phyloP scores from a whole-genome alignment of 2,113 vertebrate species.

The Pygoscelis antarcticus region DNA sequence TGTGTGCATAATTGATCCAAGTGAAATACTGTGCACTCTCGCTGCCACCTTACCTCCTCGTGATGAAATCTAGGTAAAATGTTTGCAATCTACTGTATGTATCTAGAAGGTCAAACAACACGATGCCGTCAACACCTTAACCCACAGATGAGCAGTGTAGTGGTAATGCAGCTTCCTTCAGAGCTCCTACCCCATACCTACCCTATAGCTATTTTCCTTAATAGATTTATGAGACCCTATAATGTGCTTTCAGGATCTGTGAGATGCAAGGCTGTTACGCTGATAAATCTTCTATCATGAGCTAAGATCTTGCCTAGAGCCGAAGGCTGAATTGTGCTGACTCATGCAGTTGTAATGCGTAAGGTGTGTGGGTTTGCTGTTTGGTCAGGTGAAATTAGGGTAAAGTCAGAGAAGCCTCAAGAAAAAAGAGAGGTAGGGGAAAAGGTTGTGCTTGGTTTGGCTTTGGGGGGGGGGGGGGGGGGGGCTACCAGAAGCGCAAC shows the following conservation, averaged over 20 bases:
- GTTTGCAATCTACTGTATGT: not conserved
- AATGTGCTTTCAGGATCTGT: not conserved
- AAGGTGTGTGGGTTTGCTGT: not conserved
- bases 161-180: not conserved
- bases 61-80: conserved; percentile 26
- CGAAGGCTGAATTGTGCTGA: not conserved
- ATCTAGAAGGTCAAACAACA: not conserved
- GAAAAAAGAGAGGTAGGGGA: not conserved
- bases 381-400: not conserved
- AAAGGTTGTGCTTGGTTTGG: not conserved
- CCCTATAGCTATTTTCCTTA: not conserved
- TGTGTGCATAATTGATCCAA: not conserved
- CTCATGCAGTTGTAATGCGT: not conserved
- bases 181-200: not conserved
- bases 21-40: not conserved
- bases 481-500: not conserved
- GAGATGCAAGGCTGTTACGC: not conserved
- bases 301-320: not conserved
- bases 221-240: not conserved
- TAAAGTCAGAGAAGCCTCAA: not conserved
- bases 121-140: not conserved
- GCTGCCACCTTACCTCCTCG: not conserved
- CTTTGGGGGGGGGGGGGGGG: not conserved
- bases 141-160: not conserved
- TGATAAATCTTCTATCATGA: not conserved